phyloP scores from a whole-genome alignment of 2,113 vertebrate genomes.

The Pteropus alecto region DNA sequence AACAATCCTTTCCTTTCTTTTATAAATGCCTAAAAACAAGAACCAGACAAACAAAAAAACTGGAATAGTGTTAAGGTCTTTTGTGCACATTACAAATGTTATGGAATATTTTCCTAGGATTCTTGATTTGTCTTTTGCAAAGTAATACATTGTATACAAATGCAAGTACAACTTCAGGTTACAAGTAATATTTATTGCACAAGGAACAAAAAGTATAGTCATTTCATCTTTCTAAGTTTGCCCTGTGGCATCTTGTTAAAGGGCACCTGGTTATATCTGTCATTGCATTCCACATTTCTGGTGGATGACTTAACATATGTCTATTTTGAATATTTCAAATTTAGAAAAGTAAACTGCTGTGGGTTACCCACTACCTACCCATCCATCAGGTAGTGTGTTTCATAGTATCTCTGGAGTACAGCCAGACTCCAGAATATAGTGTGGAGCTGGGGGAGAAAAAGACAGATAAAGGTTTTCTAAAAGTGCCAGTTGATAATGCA shows the following conservation, averaged over 20 bases:
- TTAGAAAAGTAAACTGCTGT: conserved; percentile 30
- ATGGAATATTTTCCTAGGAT: neutral
- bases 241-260: conserved; percentile 12
- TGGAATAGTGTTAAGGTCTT: neutral
- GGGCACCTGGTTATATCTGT: conserved; percentile 59
- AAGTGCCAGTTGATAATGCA: neutral
- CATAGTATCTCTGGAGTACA: neutral
- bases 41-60: neutral
- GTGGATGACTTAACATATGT: neutral
- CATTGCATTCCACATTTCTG: conserved; percentile 54
- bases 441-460: too few species aligned
- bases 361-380: neutral
- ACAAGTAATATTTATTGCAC: neutral
- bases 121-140: neutral
- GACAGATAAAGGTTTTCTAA: neutral
- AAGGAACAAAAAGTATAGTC: neutral
- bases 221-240: conserved; percentile 39
- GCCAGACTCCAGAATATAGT: neutral
- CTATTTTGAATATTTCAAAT: conserved; percentile 55
- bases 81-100: neutral
- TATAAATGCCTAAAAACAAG: neutral
- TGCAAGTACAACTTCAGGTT: conserved; percentile 5
- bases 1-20: neutral
- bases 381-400: conserved; percentile 12
- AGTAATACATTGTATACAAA: neutral